Evolutionary conservation across 2,888 invertebrate genomes (phyloP).

Genomic region (Chymomyza fuscimana): DNA sequence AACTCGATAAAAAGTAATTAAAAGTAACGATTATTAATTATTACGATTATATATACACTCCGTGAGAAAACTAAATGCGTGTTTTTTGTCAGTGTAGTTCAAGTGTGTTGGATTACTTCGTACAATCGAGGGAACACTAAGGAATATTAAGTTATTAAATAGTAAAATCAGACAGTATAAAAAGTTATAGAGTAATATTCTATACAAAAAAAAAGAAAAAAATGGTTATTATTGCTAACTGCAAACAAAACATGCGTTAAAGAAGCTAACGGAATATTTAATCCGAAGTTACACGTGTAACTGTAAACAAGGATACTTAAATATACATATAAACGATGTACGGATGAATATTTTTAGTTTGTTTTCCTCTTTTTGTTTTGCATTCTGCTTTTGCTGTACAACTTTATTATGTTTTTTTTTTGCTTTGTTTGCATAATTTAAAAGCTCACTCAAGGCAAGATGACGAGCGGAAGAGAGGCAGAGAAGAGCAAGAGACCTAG

Average conservation of each 20-base stretch:
- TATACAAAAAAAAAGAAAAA: background rate
- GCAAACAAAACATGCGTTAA: background rate
- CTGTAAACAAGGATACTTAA: slow-evolving; percentile 41
- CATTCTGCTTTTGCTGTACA: slow-evolving; percentile 30
- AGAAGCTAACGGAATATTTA: background rate
- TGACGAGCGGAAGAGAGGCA: background rate
- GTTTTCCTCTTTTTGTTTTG: background rate
- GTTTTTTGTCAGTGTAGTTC: background rate
- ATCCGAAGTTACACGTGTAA: background rate
- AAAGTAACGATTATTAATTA: too few species aligned
- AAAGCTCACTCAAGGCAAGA: slow-evolving; percentile 39
- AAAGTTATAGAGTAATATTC: background rate
- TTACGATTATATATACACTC: background rate
- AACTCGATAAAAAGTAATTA: too few species aligned
- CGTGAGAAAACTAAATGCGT: background rate
- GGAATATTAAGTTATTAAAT: background rate
- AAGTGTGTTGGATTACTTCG: background rate
- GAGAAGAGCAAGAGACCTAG: slow-evolving; percentile 5
- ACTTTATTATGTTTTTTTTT: slow-evolving; percentile 54
- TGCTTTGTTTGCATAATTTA: slow-evolving; percentile 64
- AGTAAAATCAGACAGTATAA: background rate
- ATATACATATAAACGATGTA: slow-evolving; percentile 54
- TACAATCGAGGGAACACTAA: background rate
- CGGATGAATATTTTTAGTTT: slow-evolving; percentile 40
- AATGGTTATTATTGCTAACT: background rate